Evolutionary conservation across 1,140 invertebrate species (phyloP).

Genomic region (Lethrus apterus): DNA sequence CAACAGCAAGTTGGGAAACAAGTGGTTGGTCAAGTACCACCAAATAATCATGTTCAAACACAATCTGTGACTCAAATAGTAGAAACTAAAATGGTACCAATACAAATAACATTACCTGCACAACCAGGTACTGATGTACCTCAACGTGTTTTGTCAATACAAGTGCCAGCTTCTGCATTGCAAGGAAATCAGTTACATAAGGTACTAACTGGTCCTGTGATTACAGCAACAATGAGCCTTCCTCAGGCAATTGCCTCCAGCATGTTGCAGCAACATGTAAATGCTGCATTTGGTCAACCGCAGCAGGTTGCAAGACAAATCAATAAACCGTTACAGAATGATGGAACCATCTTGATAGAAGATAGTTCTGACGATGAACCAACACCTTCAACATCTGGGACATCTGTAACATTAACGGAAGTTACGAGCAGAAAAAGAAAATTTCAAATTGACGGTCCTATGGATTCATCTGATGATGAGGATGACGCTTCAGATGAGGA

Average conservation of each 20-base stretch:
- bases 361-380: constrained; percentile 13
- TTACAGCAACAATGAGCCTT: constrained; percentile 76
- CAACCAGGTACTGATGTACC: constrained; percentile 51
- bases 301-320: constrained; percentile 15
- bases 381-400: constrained; percentile 2
- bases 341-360: constrained; percentile 27
- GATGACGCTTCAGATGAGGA: constrained; percentile 62
- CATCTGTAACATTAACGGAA: no score
- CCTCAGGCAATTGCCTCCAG: constrained; percentile 69
- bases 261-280: constrained; percentile 79
- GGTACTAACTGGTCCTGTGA: constrained; percentile 73
- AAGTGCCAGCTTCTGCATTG: constrained; percentile 75
- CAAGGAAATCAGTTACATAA: constrained; percentile 54
- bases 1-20: constrained; percentile 20
- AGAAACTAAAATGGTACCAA: constrained; percentile 45
- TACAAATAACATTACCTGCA: constrained; percentile 45
- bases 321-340: constrained; percentile 33
- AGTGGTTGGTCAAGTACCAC: constrained; percentile 25
- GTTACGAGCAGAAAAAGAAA: background rate
- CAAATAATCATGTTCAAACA: constrained; percentile 27
- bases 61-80: constrained; percentile 42
- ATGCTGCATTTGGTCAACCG: constrained; percentile 55
- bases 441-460: constrained; percentile 53
- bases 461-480: constrained; percentile 65
- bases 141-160: constrained; percentile 66